Evolutionary conservation across 2,888 invertebrate species (phyloP).

Genomic region (Chironomus riparius): DNA sequence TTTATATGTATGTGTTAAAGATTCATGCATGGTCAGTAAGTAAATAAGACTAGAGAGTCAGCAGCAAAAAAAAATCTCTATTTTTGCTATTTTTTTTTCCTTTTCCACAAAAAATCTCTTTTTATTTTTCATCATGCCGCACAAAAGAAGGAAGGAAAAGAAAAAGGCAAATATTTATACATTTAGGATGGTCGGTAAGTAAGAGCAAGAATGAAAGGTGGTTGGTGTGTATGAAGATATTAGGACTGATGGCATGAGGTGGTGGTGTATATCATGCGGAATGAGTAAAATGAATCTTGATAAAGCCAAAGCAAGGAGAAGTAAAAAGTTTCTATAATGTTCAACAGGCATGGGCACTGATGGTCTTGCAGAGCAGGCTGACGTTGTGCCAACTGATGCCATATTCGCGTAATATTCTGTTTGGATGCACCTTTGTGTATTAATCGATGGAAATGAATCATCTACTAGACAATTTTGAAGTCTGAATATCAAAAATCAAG

Average conservation of each 20-base stretch:
- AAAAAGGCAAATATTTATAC: neutral
- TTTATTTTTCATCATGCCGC: neutral
- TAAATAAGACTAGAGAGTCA: neutral
- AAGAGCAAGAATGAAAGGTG: neutral
- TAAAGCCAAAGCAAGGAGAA: too few species aligned
- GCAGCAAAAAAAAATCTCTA: neutral
- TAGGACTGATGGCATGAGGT: neutral
- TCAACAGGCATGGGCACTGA: too few species aligned
- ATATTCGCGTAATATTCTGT: too few species aligned
- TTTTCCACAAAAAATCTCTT: neutral
- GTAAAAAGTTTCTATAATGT: too few species aligned
- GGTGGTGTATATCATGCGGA: too few species aligned
- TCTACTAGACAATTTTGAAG: too few species aligned
- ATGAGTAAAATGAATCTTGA: too few species aligned
- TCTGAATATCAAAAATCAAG: neutral
- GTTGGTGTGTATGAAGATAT: neutral
- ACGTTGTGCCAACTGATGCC: too few species aligned
- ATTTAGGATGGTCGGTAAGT: neutral
- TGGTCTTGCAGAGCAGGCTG: too few species aligned
- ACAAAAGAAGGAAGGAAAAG: neutral
- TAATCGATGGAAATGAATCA: too few species aligned
- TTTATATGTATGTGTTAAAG: neutral
- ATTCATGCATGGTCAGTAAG: conserved; percentile 5
- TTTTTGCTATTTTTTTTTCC: neutral
- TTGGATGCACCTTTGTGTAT: too few species aligned